Conservation (phyloP, 2,888 invertebrate species). For the Hermaeophaga mercurialis region DNA sequence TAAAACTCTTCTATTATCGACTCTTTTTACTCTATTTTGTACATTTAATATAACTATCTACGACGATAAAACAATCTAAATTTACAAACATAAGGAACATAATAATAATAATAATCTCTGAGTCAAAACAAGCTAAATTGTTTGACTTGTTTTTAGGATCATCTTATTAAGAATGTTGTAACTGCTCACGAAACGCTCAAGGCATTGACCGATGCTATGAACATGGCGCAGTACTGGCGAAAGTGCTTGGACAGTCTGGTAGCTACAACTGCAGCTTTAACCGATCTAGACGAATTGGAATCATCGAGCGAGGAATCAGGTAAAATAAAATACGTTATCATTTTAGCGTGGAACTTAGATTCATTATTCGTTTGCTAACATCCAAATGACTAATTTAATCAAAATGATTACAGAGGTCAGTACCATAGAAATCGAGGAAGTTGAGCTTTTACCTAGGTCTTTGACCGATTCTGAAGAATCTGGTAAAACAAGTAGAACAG, state of each 20-base stretch:
- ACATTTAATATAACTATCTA: too few relatives aligned
- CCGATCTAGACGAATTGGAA: slow-evolving; percentile 27
- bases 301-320: slow-evolving; percentile 4
- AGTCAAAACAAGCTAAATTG: not conserved
- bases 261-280: slow-evolving; percentile 44
- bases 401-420: not conserved
- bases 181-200: slow-evolving; percentile 50
- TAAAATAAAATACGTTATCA: too few relatives aligned
- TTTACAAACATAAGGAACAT: too few relatives aligned
- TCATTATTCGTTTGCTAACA: too few relatives aligned
- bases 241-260: slow-evolving; percentile 50
- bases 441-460: not conserved
- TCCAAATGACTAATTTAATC: too few relatives aligned
- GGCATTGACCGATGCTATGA: slow-evolving; percentile 52
- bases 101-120: too few relatives aligned
- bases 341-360: too few relatives aligned
- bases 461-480: not conserved
- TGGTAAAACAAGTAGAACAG: not conserved
- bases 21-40: too few relatives aligned
- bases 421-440: not conserved
- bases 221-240: slow-evolving; percentile 52
- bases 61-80: too few relatives aligned
- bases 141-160: slow-evolving; percentile 38
- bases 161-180: slow-evolving; percentile 50
- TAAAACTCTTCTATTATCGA: too few relatives aligned